Evolutionary conservation across 2,888 invertebrate species (phyloP), one percentile per base, ranked within the genome.

Genomic region (Eurois occulta): DNA sequence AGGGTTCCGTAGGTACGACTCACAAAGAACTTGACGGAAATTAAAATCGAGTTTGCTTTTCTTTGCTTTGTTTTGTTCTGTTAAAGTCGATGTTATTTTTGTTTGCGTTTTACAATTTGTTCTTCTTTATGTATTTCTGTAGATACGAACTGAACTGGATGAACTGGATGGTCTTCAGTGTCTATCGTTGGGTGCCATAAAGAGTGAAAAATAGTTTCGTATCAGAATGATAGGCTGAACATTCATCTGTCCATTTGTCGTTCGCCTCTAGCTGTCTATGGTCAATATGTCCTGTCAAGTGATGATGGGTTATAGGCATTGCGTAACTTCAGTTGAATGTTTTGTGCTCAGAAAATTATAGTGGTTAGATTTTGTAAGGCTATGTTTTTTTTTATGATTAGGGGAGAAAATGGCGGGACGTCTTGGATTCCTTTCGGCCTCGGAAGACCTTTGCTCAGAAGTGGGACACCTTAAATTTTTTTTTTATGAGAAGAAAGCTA

Each of bases 21-120:
- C 38, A 64, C 74, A 77, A 79, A 75, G 76, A 75, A 76, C 58
- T 52, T 64, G 62, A 74, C 76, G 82, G 71, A 77, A 80, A 82
- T 82, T 78, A 66, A 80, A 77, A 77, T 68, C 32, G 48, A 75
- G 32, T 66, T 77, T 58, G 66, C 55, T 71, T 81, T 78, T 71
- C 64, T 80, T 77, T 72, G 58, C 41, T 75, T 81, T 73, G 48
- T 75, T 78, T 65, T 69, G 28, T 73, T 75, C 18, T 5, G 21
- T 78, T 48, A 24, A 13, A 43, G 32, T 35, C 43, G 24, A 46
- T 52, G 69, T 38, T 52, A 46, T 62, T 62, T 35, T 75, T 55
- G 46, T 71, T 71, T 71, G 28, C 32, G 68, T 67, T 69, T 70
- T 55, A 65, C 28, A 24, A 52, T 58, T 78, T 48, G 11, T 16